A percentile compares a stretch with the other conserved stretches of the same genome.
These are phyloP conservation scores for Torymus tubicola DNA, from an alignment of 2,888 invertebrate species.

Conservation along the genomic window DNA sequence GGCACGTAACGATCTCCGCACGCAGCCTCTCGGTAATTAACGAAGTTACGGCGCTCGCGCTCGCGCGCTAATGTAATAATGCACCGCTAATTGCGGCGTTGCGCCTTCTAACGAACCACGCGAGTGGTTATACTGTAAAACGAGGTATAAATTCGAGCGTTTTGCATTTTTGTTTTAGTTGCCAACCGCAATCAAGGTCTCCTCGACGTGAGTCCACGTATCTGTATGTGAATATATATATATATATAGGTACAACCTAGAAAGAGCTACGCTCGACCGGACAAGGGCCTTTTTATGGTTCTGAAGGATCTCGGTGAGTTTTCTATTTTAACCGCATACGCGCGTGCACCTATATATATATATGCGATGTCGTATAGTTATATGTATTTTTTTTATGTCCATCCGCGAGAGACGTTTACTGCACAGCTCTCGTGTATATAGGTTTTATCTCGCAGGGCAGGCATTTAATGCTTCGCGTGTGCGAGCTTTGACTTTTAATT, in stretches of 20 bases:
- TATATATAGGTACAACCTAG: no score
- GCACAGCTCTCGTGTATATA: no score
- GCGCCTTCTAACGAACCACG: conserved; percentile 19
- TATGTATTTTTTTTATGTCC: no score
- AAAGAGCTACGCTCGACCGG: not conserved
- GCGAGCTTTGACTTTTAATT: conserved; percentile 47
- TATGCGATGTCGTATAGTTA: no score
- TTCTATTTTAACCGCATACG: not conserved
- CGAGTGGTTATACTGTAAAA: not conserved
- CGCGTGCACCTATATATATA: no score
- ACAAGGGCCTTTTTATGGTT: conserved; percentile 24
- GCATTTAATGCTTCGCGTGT: conserved; percentile 47
- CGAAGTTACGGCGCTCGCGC: conserved; percentile 60
- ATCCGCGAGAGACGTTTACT: no score
- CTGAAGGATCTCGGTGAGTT: conserved; percentile 33
- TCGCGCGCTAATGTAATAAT: conserved; percentile 63
- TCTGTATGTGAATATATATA: no score
- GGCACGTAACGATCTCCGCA: conserved; percentile 4
- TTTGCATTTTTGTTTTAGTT: conserved; percentile 33
- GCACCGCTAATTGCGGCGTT: conserved; percentile 42
- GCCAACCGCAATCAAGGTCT: conserved; percentile 23
- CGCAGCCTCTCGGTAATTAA: conserved; percentile 24
- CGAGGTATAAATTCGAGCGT: conserved; percentile 21
- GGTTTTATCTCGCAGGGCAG: no score
- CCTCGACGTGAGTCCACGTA: not conserved